Conservation (phyloP, 1,140 invertebrate genomes). For the Calephelis nemesis region DNA sequence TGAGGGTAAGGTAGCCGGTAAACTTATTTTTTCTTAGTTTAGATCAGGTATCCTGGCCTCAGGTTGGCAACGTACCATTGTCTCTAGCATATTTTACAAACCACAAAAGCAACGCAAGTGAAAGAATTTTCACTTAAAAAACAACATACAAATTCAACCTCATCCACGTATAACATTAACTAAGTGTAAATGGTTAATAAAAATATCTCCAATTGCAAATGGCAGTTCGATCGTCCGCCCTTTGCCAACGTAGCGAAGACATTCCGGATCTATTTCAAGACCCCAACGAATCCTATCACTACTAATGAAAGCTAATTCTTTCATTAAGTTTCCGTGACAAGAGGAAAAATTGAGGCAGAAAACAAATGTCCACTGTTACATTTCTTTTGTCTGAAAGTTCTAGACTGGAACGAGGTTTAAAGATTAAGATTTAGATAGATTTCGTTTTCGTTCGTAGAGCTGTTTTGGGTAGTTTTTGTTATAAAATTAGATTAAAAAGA, state of each 20-base stretch:
- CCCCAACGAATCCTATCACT: slow-evolving; percentile 72
- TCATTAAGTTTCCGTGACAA: slow-evolving; percentile 75
- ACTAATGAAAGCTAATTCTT: slow-evolving; percentile 79
- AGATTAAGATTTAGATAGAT: too few relatives aligned
- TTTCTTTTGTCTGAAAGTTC: not conserved
- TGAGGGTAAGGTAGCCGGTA: too few relatives aligned
- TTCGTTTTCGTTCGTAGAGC: too few relatives aligned
- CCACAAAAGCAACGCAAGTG: too few relatives aligned
- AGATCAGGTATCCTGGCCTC: too few relatives aligned
- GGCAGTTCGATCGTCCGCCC: slow-evolving; percentile 45
- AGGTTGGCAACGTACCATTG: too few relatives aligned
- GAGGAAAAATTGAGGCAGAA: slow-evolving; percentile 67
- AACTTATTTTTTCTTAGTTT: too few relatives aligned
- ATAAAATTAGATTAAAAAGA: not conserved
- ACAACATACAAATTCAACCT: not conserved
- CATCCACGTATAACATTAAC: not conserved
- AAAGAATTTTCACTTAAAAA: too few relatives aligned
- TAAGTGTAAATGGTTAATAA: not conserved
- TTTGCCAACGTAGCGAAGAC: slow-evolving; percentile 58
- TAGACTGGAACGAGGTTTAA: too few relatives aligned
- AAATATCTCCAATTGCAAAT: slow-evolving; percentile 60
- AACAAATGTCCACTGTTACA: slow-evolving; percentile 49
- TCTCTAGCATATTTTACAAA: too few relatives aligned
- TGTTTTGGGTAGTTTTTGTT: not conserved
- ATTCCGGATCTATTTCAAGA: slow-evolving; percentile 68